These are phyloP conservation scores for Bettongia penicillata DNA, from an alignment of 2,113 vertebrate species.

Conservation along the genomic window DNA sequence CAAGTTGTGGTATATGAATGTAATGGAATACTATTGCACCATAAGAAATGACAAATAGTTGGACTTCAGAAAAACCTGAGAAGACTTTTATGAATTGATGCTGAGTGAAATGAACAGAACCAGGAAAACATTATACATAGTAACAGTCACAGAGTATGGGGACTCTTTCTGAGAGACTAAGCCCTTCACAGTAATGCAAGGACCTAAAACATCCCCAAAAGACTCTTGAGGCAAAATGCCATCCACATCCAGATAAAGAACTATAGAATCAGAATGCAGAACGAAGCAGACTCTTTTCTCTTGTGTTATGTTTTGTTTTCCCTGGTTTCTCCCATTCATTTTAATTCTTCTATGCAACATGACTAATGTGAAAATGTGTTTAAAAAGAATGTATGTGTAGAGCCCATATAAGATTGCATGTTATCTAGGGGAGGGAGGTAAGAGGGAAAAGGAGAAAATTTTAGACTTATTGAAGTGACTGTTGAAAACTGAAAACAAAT, in stretches of 20 bases:
- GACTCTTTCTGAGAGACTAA: neutral
- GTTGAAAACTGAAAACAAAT: neutral
- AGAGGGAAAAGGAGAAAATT: neutral
- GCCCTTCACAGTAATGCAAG: neutral
- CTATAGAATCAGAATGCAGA: neutral
- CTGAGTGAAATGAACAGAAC: neutral
- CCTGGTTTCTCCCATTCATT: no score
- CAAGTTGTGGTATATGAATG: no score
- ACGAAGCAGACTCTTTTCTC: neutral
- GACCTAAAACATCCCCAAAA: neutral
- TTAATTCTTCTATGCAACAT: neutral
- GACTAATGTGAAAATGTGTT: neutral
- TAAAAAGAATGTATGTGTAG: neutral
- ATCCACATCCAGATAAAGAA: neutral
- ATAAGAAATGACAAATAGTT: no score
- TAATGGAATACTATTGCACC: no score
- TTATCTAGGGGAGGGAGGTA: neutral
- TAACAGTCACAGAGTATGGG: neutral
- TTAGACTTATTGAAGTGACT: neutral
- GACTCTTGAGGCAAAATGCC: neutral
- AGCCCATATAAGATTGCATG: neutral
- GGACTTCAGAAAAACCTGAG: neutral
- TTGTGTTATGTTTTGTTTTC: no score
- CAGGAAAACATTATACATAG: neutral
- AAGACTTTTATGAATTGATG: neutral